A percentile compares a stretch with the other conserved stretches of the same genome.
Conservation (phyloP, 2,888 invertebrate species). For the Cryptocheilus praepositus region DNA sequence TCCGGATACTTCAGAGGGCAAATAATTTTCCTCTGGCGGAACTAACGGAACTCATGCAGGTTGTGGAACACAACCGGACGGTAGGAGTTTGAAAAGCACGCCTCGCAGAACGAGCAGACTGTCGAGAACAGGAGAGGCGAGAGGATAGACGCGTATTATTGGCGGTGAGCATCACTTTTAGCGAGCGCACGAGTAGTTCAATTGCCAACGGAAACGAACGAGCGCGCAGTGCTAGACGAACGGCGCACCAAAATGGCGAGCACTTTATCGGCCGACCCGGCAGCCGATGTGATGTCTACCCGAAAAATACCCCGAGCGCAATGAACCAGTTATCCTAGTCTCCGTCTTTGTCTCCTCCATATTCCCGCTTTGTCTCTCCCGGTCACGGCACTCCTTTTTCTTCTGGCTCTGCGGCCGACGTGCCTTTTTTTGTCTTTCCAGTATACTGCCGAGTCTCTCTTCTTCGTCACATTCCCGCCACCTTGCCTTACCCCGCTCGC, state of each 20-base stretch:
- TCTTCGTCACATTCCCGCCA: conserved; percentile 33
- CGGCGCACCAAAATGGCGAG: conserved; percentile 38
- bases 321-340: conserved; percentile 46
- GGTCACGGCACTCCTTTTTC: conserved; percentile 30
- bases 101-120: no score
- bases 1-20: no score
- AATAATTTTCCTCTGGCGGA: no score
- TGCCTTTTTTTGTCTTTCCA: conserved; percentile 3
- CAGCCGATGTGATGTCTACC: conserved; percentile 39
- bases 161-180: no score
- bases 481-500: neutral
- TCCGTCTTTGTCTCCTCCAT: conserved; percentile 28
- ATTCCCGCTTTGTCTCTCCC: conserved; percentile 18
- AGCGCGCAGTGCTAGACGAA: conserved; percentile 12
- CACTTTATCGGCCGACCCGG: conserved; percentile 44
- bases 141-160: no score
- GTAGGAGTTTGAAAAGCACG: no score
- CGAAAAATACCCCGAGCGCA: conserved; percentile 48
- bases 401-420: conserved; percentile 25
- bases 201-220: conserved; percentile 11
- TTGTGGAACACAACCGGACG: no score
- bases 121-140: no score
- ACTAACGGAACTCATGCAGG: no score
- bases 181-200: conserved; percentile 1
- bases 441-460: conserved; percentile 13